Evolutionary conservation across 2,113 vertebrate genomes (phyloP), one percentile per base, ranked within the genome.

Genomic region (Tretioscincus oriximinensis): DNA sequence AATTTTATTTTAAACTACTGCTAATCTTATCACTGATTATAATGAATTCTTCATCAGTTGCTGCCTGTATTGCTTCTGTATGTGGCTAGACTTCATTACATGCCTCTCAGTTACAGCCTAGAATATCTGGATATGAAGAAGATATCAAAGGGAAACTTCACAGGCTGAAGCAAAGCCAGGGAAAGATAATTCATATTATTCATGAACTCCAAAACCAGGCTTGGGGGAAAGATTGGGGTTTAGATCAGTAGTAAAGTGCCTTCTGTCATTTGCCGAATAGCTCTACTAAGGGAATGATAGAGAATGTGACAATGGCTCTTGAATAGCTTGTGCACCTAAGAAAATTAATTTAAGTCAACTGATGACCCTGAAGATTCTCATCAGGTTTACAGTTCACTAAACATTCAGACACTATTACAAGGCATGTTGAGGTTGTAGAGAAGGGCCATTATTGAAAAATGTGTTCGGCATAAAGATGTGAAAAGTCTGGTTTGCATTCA

Each of bases 241-340:
- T 76, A 80, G 58, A 80, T 80, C 77, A 84, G 66, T 41, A 29
- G 58, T 61, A 76, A 80, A 70, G 77, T 54, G 20, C 66, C 66
- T 70, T 79, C 66, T 84, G 66, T 76, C 72, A 80, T 73, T 71
- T 80, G 73, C 72, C 18, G 64, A 80, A 84, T 76, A 80, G 80
- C 41, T 80, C 60, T 70, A 79, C 77, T 79, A 79, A 80, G 26
- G 26, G 76, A 45, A 65, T 20, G 11, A 47, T 65, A 58, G 58
- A 77, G 68, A 54, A 24, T 20, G 47, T 41, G 67, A 18, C 66
- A 58, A 64, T 69, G 70, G 75, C 60, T 26, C 54, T 61, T 65
- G 72, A 51, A n/a, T 68, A 63, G 65, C 41, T 80, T 76, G 45
- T 20, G 45, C 18, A 41, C 1, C 1, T 35, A 29, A 65, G 54